Evolutionary conservation across 2,888 invertebrate genomes (phyloP), one percentile per base, ranked within the genome.

Genomic region (Lomographa bimaculata): DNA sequence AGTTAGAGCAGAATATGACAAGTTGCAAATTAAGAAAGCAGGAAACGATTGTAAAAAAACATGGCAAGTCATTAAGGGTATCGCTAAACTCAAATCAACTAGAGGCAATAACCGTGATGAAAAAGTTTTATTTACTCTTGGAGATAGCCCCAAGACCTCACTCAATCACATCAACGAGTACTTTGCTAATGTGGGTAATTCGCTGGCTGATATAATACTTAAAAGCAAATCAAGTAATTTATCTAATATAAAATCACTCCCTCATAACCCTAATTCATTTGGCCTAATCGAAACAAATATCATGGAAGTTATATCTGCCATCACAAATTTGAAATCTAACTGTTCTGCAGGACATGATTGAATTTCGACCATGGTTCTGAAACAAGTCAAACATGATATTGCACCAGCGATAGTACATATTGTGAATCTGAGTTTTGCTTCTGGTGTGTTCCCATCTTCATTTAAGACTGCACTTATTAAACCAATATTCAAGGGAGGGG

Each of bases 1-100:
- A 19, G 9, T 45, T 6, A 50, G 41, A 37, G 27, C 24, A 9
- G 27, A 37, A 23, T 46, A 44, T 33, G 41, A 50, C 20, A 46
- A 17, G 10, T 25, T 35, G 3, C 7, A 7, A 21, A 21, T 30
- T 5, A 3, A 1, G 14, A 21, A 20, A 1, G 20, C 30, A 7
- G 12, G 21, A 0, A 30, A 14, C 1, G 3, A 21, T 7, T 2
- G 12, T 5, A 30, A 30, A 14, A n/a, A 5, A 1, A 20, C 21
- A 7, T 30, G 30, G 30, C 6, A 9, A 2, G 8, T 7, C 0
- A 21, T 30, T 1, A 30, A 30, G 14, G 20, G 3, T n/a, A 19
- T 29, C 0, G 7, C 19, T 1, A 29, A 30, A 4, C 5, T 25
- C 5, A 25, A 25, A 6, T 26, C 39, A 6, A 17, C 25, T 1